A percentile compares a stretch with the other conserved stretches of the same genome.
These are phyloP conservation scores for Eristalis pertinax DNA, from an alignment of 2,888 invertebrate species.

Conservation along the genomic window DNA sequence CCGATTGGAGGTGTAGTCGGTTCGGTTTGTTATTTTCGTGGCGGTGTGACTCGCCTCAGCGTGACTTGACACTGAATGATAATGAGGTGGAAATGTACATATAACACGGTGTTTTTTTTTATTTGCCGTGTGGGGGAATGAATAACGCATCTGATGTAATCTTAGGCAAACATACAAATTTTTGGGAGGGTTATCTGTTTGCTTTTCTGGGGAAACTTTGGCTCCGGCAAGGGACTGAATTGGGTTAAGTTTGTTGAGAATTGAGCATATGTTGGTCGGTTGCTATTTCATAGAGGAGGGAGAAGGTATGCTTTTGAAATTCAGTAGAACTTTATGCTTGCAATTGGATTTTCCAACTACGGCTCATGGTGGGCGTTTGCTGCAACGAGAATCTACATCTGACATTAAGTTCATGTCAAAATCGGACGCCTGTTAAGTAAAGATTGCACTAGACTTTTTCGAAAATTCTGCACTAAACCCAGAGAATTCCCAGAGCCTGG, in stretches of 20 bases:
- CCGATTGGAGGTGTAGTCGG: neutral
- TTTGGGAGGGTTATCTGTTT: neutral
- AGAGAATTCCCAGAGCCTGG: too few relatives aligned
- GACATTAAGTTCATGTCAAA: too few relatives aligned
- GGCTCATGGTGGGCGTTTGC: too few relatives aligned
- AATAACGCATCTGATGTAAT: conserved; percentile 29
- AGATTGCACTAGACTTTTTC: too few relatives aligned
- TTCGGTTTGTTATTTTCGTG: neutral
- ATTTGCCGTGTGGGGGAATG: neutral
- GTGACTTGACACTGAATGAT: conserved; percentile 62
- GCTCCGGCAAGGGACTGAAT: neutral
- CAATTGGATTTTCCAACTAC: too few relatives aligned
- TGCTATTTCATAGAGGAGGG: too few relatives aligned
- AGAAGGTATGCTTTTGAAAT: too few relatives aligned
- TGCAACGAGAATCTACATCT: too few relatives aligned
- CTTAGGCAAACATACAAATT: neutral
- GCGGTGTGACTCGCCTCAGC: conserved; percentile 23
- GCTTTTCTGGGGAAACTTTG: neutral
- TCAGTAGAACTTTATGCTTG: too few relatives aligned
- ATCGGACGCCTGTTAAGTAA: too few relatives aligned
- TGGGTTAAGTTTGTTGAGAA: neutral
- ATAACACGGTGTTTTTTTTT: conserved; percentile 24
- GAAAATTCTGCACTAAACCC: too few relatives aligned
- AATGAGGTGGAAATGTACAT: conserved; percentile 40
- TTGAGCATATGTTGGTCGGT: too few relatives aligned